Evolutionary conservation across 2,888 invertebrate genomes (phyloP).

Genomic region (Cryptus viduatorius): DNA sequence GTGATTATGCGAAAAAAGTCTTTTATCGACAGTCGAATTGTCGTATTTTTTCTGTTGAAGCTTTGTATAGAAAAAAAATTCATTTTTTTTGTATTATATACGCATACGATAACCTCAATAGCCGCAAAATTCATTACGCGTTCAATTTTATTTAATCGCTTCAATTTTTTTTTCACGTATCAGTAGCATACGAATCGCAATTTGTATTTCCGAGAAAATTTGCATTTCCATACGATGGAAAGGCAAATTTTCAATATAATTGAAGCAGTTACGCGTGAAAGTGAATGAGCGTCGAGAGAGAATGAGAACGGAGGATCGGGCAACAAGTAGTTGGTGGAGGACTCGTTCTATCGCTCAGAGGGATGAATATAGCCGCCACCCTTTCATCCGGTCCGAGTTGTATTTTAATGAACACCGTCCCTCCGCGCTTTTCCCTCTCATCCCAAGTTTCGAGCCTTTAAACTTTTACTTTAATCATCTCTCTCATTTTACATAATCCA

Average conservation of each 20-base stretch:
- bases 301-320: constrained; percentile 17
- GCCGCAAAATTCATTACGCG: no score
- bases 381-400: constrained; percentile 14
- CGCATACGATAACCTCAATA: no score
- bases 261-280: constrained; percentile 22
- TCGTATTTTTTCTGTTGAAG: not conserved
- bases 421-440: constrained; percentile 4
- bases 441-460: constrained; percentile 5
- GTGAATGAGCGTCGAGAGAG: not conserved
- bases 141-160: no score
- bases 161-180: no score
- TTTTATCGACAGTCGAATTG: not conserved
- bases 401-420: constrained; percentile 30
- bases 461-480: constrained; percentile 19
- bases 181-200: not conserved
- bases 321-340: constrained; percentile 46
- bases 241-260: not conserved
- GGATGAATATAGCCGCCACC: constrained; percentile 21
- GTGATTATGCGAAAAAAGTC: not conserved
- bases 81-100: not conserved
- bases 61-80: not conserved
- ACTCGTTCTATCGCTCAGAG: constrained; percentile 32
- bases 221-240: not conserved
- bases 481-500: constrained; percentile 12
- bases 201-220: not conserved